phyloP scores from a whole-genome alignment of 2,113 vertebrate species.

The Indicator maculatus region DNA sequence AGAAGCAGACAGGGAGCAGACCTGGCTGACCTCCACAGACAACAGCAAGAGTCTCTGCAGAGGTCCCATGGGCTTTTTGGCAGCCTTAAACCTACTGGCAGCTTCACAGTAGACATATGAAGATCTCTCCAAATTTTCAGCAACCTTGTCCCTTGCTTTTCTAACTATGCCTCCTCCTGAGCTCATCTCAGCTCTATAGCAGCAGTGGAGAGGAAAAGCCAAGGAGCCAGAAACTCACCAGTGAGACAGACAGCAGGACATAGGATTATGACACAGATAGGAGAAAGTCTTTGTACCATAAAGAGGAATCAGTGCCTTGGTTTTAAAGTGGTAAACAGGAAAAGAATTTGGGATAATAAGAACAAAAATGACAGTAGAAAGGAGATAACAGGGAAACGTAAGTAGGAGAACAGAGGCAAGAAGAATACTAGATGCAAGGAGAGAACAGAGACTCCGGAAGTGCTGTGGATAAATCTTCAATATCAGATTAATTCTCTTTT shows the following conservation, averaged over 20 bases:
- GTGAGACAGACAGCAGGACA: background rate
- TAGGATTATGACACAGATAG: background rate
- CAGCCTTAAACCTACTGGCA: constrained; percentile 36
- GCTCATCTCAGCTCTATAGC: background rate
- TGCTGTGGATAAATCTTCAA: background rate
- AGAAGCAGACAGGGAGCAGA: constrained; percentile 23
- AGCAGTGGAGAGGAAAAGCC: background rate
- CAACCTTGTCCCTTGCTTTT: background rate
- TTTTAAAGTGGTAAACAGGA: background rate
- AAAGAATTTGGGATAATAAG: background rate
- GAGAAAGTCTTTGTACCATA: background rate
- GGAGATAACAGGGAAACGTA: background rate
- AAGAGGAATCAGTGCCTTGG: background rate
- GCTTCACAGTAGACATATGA: background rate
- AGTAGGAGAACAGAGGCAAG: background rate
- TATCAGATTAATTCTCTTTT: background rate
- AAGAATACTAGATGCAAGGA: background rate
- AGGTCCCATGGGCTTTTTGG: constrained; percentile 8
- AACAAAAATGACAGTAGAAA: background rate
- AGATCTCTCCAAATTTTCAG: constrained; percentile 30
- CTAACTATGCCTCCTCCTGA: background rate
- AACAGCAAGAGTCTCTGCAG: constrained; percentile 37
- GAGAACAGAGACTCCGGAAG: background rate
- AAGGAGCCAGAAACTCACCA: background rate
- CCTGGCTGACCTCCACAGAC: constrained; percentile 48